Conservation (phyloP, 2,113 vertebrate genomes). For the Nothocercus nigrocapillus region DNA sequence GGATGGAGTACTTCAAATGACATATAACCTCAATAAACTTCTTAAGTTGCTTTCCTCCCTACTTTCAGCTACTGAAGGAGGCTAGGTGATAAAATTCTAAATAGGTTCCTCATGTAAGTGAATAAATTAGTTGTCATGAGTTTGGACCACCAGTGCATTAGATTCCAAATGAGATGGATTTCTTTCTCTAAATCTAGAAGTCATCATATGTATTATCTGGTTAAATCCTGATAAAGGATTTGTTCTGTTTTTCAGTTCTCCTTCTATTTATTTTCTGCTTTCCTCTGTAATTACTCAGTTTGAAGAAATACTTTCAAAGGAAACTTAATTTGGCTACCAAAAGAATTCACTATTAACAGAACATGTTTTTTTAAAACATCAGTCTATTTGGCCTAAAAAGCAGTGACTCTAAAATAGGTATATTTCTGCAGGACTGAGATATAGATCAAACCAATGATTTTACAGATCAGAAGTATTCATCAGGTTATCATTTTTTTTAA, state of each 20-base stretch:
- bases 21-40: not conserved
- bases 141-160: not conserved
- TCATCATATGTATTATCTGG: not conserved
- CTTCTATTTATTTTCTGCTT: not conserved
- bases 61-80: not conserved
- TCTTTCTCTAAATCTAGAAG: not conserved
- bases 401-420: not conserved
- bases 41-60: not conserved
- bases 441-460: not conserved
- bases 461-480: not conserved
- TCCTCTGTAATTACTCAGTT: not conserved
- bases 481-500: not conserved
- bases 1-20: not conserved
- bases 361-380: not conserved
- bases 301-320: not conserved
- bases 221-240: not conserved
- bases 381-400: not conserved
- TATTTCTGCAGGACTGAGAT: not conserved
- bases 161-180: not conserved
- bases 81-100: fast-evolving
- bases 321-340: not conserved
- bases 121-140: not conserved
- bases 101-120: not conserved
- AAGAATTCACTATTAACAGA: not conserved
- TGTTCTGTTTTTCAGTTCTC: not conserved